phyloP scores from a whole-genome alignment of 2,797 vertebrate genomes.

The Linurgus olivaceus region DNA sequence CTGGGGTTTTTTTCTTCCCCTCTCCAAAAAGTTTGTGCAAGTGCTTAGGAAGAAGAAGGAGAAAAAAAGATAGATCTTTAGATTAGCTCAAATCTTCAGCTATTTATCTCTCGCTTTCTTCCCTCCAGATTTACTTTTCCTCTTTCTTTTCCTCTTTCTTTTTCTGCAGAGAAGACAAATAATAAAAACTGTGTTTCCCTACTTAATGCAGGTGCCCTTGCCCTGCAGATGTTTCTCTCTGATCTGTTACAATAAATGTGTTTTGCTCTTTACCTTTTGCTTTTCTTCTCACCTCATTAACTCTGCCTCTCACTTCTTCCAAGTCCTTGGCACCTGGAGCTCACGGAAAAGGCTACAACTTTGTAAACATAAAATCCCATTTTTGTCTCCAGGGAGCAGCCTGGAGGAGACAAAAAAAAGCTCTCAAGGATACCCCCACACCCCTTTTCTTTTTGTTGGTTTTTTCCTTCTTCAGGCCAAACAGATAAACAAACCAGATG shows the following conservation, averaged over 20 bases:
- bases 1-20: neutral
- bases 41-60: neutral
- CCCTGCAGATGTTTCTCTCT: conserved; percentile 36
- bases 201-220: neutral
- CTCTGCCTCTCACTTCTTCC: conserved; percentile 67
- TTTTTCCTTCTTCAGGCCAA: neutral
- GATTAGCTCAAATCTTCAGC: neutral
- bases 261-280: conserved; percentile 2
- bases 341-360: neutral
- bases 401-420: conserved; percentile 7
- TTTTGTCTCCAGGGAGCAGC: neutral
- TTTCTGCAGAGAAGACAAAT: neutral
- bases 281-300: conserved; percentile 76
- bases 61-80: neutral
- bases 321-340: conserved; percentile 67
- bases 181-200: neutral
- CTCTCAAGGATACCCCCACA: neutral
- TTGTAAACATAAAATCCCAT: neutral
- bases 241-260: conserved; percentile 19
- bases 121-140: neutral
- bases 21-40: neutral
- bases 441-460: neutral
- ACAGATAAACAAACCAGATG: conserved; percentile 48
- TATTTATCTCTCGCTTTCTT: neutral
- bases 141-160: neutral